phyloP scores from a whole-genome alignment of 2,888 invertebrate genomes.

The Frankliniella fusca region DNA sequence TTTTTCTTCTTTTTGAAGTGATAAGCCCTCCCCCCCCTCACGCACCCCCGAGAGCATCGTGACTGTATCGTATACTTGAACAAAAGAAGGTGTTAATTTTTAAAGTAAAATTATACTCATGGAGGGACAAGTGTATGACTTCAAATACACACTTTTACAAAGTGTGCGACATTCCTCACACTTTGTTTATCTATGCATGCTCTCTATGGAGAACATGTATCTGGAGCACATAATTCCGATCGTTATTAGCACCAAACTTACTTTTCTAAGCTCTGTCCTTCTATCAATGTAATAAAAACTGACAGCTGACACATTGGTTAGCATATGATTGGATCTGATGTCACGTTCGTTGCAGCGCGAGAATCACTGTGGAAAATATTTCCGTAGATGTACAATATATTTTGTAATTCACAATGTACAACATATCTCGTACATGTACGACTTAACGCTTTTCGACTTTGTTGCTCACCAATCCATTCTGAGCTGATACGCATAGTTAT shows the following conservation, averaged over 20 bases:
- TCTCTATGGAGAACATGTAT: background rate
- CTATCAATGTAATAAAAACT: background rate
- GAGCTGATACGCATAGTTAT: background rate
- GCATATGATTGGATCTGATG: background rate
- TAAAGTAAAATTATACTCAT: background rate
- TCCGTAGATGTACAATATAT: no score
- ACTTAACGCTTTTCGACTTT: background rate
- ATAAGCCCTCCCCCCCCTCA: no score
- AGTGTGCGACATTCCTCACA: background rate
- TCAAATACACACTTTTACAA: background rate
- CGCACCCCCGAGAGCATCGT: background rate
- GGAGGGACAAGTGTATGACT: no score
- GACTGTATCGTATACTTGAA: background rate
- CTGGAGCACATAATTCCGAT: background rate
- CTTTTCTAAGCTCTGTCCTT: background rate
- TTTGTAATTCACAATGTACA: no score
- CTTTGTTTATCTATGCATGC: background rate
- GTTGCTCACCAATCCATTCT: background rate
- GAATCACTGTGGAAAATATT: no score
- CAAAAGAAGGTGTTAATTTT: no score
- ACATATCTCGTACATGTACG: background rate
- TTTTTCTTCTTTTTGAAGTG: no score
- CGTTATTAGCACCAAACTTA: background rate
- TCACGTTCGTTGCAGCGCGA: background rate
- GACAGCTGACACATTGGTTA: background rate